Conservation (phyloP, 2,797 vertebrate species). For the Amblyraja radiata region DNA sequence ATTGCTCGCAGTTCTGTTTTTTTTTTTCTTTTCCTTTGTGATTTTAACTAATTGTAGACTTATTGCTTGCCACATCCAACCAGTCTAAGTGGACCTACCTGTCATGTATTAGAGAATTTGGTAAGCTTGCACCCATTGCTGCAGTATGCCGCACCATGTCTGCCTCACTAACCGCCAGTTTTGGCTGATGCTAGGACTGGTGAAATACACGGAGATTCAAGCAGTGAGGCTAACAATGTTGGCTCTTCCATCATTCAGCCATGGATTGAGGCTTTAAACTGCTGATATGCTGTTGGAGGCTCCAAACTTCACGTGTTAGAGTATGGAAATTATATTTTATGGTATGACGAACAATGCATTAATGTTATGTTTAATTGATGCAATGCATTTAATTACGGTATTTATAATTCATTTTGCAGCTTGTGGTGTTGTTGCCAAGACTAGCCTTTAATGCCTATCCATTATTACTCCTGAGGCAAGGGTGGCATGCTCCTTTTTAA, state of each 20-base stretch:
- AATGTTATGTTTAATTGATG: too few relatives aligned
- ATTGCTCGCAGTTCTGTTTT: not conserved
- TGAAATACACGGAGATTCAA: not conserved
- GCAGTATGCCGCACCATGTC: not conserved
- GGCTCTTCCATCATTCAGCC: not conserved
- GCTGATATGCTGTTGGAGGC: not conserved
- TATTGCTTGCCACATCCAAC: not conserved
- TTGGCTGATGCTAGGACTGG: not conserved
- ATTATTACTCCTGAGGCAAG: too few relatives aligned
- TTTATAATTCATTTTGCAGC: too few relatives aligned
- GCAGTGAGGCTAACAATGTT: not conserved
- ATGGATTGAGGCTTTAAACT: not conserved
- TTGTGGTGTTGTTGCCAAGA: too few relatives aligned
- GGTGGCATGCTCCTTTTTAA: too few relatives aligned
- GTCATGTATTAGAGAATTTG: not conserved
- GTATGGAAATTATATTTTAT: not conserved
- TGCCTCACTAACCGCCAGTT: not conserved
- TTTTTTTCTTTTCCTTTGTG: not conserved
- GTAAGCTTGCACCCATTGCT: not conserved
- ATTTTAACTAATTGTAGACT: not conserved
- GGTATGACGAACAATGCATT: not conserved
- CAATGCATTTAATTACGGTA: too few relatives aligned
- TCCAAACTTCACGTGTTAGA: not conserved
- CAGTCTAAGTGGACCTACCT: not conserved
- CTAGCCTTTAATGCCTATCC: too few relatives aligned